Base-by-base conservation (phyloP, 2,888 invertebrate genomes). In the Plemyria rubiginata region DNA sequence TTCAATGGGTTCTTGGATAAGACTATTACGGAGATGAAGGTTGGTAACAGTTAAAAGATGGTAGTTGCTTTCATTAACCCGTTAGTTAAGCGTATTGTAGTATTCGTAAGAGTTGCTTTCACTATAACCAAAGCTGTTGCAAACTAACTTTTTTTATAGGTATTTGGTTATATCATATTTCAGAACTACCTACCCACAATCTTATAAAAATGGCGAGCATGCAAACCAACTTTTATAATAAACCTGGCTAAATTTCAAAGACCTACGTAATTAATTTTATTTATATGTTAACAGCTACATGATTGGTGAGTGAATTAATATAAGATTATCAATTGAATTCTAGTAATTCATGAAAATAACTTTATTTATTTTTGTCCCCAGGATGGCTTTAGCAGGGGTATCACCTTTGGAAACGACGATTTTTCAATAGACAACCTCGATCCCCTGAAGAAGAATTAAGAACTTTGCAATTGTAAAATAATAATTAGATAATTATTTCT, bases 401-500 rank as follows among this genome's bases (percentile, higher is more conserved):
- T 97, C 80, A 94, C 96, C 70, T 96, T 98, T 90, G 97, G 97
- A 78, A 96, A 97, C 83, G 98, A 98, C 87, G 98, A 98, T 93
- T 99, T 99, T 93, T 97, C 97, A 74, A 93, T 98, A 88, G 98
- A 98, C 85, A 98, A 97, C 89, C 94, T 98, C 86, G 98, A 98
- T 94, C 98, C 98, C 65, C 93, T 98, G 78, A 95, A 96, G 87
- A 97, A 97, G 84, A 94, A 94, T 87, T 94, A 87, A 93, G 80
- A 15, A 62, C 55, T 64, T 59, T 58, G 70, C 58, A 61, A 60
- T 65, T 51, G 58, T 60, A 56, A 63, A 67, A 64, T 58, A 71
- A 67, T 36, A 65, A 65, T 54, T 72, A 73, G 68, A 60, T 70
- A 70, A 71, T 54, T 66, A 66, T 67, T 60, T 67, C 63, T 62